Evolutionary conservation across 2,113 vertebrate species (phyloP).

Genomic region (Varanus salvator): DNA sequence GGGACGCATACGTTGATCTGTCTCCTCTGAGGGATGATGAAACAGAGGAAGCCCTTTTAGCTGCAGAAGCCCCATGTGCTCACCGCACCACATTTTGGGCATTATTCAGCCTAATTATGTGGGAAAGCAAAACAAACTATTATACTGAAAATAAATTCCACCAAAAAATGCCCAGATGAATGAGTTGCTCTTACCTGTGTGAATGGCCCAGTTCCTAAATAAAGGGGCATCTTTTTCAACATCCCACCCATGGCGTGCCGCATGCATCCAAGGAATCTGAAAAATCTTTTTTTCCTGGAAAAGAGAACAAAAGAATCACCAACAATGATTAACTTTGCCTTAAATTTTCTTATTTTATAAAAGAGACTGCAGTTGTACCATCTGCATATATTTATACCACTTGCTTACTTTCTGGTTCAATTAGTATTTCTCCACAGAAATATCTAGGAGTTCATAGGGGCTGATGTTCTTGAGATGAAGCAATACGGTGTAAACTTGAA

Average conservation of each 20-base stretch:
- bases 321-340: constrained; percentile 34
- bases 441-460: constrained; percentile 35
- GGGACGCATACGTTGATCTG: neutral
- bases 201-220: constrained; percentile 92
- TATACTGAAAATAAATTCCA: neutral
- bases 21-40: neutral
- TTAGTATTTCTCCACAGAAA: constrained; percentile 20
- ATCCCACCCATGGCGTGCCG: constrained; percentile 90
- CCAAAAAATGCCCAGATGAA: constrained; percentile 29
- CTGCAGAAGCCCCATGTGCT: neutral
- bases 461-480: neutral
- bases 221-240: constrained; percentile 91
- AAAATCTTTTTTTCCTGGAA: constrained; percentile 90
- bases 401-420: constrained; percentile 27
- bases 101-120: neutral
- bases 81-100: neutral
- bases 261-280: constrained; percentile 94
- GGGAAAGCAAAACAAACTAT: neutral
- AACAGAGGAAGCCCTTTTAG: neutral
- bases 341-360: constrained; percentile 46
- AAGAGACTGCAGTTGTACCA: constrained; percentile 13
- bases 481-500: constrained; percentile 26
- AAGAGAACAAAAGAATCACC: constrained; percentile 58
- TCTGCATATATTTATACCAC: constrained; percentile 26
- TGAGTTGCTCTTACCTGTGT: constrained; percentile 81